Evolutionary conservation across 2,113 vertebrate genomes (phyloP), one percentile per base, ranked within the genome.

Genomic region (Thunnus maccoyii): DNA sequence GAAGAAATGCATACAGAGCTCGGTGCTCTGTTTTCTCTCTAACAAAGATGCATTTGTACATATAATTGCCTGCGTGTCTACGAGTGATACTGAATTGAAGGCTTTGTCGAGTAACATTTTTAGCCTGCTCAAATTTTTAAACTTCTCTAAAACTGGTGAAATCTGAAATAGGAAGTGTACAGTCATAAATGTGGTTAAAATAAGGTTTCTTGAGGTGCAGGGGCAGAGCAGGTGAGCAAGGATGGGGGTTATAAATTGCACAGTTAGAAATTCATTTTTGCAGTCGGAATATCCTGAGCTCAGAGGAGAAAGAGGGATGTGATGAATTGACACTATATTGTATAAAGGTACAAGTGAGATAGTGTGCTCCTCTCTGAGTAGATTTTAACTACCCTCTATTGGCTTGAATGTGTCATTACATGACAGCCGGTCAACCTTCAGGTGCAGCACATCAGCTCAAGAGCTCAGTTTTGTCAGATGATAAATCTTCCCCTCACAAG

Each of bases 331-430:
- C 64, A 46, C 36, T n/a, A 3, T 46, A 25, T 72, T 83, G 58
- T 67, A 1, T 11, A 51, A 62, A 48, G 48, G 44, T 47, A 68
- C 50, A 61, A 62, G 22, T 36, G 36, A 65, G 57, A 63, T 58
- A 0, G 17, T 55, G 20, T 51, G 48, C 50, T 70, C 25, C 36
- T 77, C 67, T 85, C 72, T 77, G 44, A 78, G 82, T 88, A 88
- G 93, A 77, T 91, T 71, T 85, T 90, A 94, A 91, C 82, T 73
- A 84, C 93, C 93, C 92, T 93, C 95, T 95, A 78, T 88, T 93
- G 95, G 94, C 67, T 80, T 88, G 55, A 88, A 72, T 58, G 27
- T 82, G 91, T 89, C 89, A 94, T 90, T 94, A 82, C 95, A 92
- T 11, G 20, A 16, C 72, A 73, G 50, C 66, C 78, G 76, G 67